phyloP scores from a whole-genome alignment of 2,113 vertebrate species.

The Asarcornis scutulata region DNA sequence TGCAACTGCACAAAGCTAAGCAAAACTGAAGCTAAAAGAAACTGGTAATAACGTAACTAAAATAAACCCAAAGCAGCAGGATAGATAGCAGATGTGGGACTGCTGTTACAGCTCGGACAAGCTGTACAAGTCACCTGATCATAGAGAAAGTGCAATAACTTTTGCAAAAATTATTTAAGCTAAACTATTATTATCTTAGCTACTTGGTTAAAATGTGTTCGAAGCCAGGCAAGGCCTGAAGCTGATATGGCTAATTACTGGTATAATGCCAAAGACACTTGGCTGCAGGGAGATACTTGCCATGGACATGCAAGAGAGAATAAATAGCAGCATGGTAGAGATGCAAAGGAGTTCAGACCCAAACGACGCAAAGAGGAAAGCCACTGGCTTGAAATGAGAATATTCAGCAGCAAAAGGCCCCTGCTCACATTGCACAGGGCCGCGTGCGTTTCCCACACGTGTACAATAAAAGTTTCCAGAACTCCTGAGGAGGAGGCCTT shows the following conservation, averaged over 20 bases:
- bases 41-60: background rate
- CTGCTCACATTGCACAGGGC: background rate
- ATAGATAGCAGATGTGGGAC: background rate
- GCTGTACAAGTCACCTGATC: background rate
- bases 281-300: background rate
- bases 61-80: background rate
- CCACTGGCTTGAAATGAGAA: background rate
- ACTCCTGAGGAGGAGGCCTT: background rate
- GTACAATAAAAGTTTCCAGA: background rate
- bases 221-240: background rate
- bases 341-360: background rate
- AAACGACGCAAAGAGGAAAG: background rate
- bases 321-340: background rate
- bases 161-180: background rate
- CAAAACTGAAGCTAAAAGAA: background rate
- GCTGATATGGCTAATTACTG: background rate
- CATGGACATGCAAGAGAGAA: background rate
- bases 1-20: background rate
- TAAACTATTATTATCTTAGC: background rate
- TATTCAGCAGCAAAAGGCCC: background rate
- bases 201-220: background rate
- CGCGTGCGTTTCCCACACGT: rapidly evolving
- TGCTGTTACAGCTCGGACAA: background rate
- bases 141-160: background rate
- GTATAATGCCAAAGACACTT: background rate